Base-by-base conservation (phyloP, 2,797 vertebrate genomes). In the Otolemur crassicaudatus region DNA sequence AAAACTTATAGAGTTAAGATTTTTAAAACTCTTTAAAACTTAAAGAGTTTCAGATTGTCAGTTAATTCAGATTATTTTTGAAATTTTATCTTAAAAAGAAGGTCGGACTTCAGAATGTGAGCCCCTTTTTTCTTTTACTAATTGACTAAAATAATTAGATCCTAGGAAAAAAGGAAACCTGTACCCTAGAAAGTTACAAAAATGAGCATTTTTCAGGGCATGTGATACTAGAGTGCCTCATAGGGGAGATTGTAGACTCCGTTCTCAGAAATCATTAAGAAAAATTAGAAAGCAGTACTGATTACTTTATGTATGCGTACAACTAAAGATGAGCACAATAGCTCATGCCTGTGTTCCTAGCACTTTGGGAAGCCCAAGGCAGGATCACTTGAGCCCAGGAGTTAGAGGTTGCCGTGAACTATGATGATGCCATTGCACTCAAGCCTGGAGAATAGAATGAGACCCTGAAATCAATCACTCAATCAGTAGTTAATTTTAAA, bases 1-100 rank as follows among this genome's bases (percentile, higher is more conserved):
- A 94, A 94, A 77, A 61, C 37, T 72, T 73, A 49, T 67, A 92
- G 56, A 65, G n/a, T 92, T 97, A n/a, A n/a, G n/a, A n/a, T n/a
- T n/a, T n/a, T n/a, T n/a, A n/a, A n/a, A n/a, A n/a, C n/a, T n/a
- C n/a, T n/a, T n/a, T n/a, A 94, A 94, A 77, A 61, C 37, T 72
- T 73, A 49, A 73, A 92, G 56, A 65, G n/a, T 92, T 97, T 95
- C 61, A 81, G 67, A 43, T 93, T 89, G 37, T 87, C 69, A 20
- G 13, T 73, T 84, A 77, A 92, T 90, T 95, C 16, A 40, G 40
- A 40, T 40, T 40, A 40, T 40, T 40, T 40, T 40, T 40, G 40
- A 40, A 40, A 40, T 40, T 40, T 40, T 40, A 70, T 60, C 60
- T 19, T 22, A 89, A 93, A 84, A 63, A 58, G 61, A 87, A 95